phyloP scores from a whole-genome alignment of 2,797 vertebrate species.

The Craterocephalus amniculus region DNA sequence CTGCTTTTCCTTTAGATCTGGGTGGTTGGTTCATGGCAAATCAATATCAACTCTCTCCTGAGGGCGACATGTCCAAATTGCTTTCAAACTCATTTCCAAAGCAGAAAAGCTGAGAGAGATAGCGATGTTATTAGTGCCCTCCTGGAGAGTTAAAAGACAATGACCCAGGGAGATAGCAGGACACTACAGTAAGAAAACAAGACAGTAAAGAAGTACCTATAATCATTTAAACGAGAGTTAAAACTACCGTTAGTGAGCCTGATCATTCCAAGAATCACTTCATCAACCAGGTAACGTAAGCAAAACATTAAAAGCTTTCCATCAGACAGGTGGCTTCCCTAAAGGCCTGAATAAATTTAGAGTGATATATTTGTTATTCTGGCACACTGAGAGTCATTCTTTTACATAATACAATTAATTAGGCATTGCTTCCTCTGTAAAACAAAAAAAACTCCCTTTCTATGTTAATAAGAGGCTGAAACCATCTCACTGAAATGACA shows the following conservation, averaged over 20 bases:
- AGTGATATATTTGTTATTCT: constrained; percentile 65
- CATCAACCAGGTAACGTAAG: constrained; percentile 47
- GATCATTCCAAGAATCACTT: constrained; percentile 45
- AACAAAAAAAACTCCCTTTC: constrained; percentile 69
- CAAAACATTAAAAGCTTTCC: constrained; percentile 36
- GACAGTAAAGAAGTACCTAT: constrained; percentile 38
- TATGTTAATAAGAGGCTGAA: constrained; percentile 61
- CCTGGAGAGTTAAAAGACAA: constrained; percentile 72
- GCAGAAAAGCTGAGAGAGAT: constrained; percentile 69
- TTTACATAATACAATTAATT: constrained; percentile 70
- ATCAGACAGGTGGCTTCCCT: constrained; percentile 35
- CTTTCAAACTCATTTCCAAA: constrained; percentile 83
- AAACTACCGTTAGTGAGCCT: constrained; percentile 38
- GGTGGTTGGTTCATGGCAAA: constrained; percentile 76
- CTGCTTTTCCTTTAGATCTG: constrained; percentile 72
- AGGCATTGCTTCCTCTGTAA: constrained; percentile 60
- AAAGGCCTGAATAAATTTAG: constrained; percentile 56
- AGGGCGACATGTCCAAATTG: constrained; percentile 81
- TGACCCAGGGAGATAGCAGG: constrained; percentile 67
- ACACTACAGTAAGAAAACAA: constrained; percentile 64
- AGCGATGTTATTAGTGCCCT: constrained; percentile 76
- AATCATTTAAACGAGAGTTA: constrained; percentile 55
- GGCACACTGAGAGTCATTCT: constrained; percentile 57
- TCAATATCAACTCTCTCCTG: constrained; percentile 81
- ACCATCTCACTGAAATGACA: constrained; percentile 44